phyloP scores from a whole-genome alignment of 2,113 vertebrate species.

The Natator depressus region DNA sequence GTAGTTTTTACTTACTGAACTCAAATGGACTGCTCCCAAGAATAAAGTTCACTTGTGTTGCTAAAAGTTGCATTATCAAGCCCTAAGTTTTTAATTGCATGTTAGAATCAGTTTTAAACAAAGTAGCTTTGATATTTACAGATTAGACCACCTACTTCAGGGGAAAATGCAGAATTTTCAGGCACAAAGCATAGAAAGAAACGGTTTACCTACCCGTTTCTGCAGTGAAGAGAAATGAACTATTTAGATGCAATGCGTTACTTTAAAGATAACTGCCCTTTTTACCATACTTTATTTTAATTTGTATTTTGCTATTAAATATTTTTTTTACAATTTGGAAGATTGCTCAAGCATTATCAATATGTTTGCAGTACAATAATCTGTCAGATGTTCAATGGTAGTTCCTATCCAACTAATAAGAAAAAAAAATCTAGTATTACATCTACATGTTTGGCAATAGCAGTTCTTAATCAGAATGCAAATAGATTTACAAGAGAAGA shows the following conservation, averaged over 20 bases:
- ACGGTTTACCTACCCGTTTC: neutral
- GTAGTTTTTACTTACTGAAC: too few relatives aligned
- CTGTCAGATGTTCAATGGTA: neutral
- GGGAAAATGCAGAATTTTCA: neutral
- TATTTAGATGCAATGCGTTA: neutral
- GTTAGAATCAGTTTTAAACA: accelerated
- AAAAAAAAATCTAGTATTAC: neutral
- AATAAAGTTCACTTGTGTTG: neutral
- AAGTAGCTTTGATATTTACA: neutral
- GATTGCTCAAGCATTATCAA: neutral
- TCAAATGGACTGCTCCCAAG: neutral
- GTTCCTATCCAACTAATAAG: neutral
- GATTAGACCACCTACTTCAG: neutral
- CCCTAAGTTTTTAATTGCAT: neutral
- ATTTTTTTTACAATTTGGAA: neutral
- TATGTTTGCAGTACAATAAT: neutral
- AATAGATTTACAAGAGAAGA: neutral
- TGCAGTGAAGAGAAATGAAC: accelerated
- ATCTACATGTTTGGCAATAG: neutral
- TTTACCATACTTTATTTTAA: neutral
- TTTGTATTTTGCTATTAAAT: neutral
- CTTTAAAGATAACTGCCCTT: neutral
- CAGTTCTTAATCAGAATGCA: neutral
- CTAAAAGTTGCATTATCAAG: neutral
- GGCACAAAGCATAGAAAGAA: neutral